A percentile compares a stretch with the other conserved stretches of the same genome.
Conservation (phyloP, 2,797 vertebrate species). For the Arremon aurantiirostris region DNA sequence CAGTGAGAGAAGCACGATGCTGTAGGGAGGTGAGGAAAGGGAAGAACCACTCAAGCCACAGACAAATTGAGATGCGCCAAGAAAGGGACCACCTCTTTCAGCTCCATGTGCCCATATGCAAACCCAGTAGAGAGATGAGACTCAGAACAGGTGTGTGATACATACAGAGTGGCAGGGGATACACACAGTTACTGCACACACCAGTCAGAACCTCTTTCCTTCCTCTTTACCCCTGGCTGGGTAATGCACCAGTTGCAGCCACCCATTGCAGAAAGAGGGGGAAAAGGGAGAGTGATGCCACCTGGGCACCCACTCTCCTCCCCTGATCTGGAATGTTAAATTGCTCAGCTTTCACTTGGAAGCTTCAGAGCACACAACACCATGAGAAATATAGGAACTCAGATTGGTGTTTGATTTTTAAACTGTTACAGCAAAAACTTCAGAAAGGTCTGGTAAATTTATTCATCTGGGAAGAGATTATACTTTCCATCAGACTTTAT, state of each 20-base stretch:
- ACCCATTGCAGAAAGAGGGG: neutral
- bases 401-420: neutral
- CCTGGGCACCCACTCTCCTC: neutral
- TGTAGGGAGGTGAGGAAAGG: constrained; percentile 58
- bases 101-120: constrained; percentile 19
- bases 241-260: neutral
- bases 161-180: constrained; percentile 13
- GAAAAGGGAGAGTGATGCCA: neutral
- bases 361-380: neutral
- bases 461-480: neutral
- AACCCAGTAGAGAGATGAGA: constrained; percentile 54
- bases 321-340: neutral
- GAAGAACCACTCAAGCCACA: constrained; percentile 63
- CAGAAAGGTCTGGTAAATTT: neutral
- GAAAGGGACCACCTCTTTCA: constrained; percentile 52
- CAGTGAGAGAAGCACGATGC: constrained; percentile 63
- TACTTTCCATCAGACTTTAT: neutral
- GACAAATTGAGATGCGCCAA: constrained; percentile 58
- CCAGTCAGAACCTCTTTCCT: constrained; percentile 52
- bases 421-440: neutral
- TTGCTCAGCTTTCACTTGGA: neutral
- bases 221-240: constrained; percentile 11
- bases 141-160: constrained; percentile 45
- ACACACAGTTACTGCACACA: constrained; percentile 46
- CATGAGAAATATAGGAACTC: neutral